Conservation (phyloP, 2,113 vertebrate species). For the Pholis gunnellus region DNA sequence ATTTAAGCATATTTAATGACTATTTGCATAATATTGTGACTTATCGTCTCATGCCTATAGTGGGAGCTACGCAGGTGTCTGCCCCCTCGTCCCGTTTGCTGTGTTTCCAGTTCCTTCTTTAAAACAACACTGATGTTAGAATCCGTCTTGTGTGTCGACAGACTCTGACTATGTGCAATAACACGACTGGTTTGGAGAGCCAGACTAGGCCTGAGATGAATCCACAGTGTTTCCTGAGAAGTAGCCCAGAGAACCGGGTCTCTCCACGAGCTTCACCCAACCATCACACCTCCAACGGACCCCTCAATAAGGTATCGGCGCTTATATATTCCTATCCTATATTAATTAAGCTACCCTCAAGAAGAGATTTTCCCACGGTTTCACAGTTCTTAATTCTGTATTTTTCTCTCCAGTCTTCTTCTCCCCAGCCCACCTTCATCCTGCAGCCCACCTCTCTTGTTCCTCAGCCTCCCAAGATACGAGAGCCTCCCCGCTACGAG, state of each 20-base stretch:
- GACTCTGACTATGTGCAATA: constrained; percentile 87
- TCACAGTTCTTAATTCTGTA: not conserved
- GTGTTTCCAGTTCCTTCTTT: not conserved
- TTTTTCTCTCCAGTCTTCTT: constrained; percentile 77
- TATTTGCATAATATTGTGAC: not conserved
- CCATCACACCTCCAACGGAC: constrained; percentile 87
- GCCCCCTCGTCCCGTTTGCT: not conserved
- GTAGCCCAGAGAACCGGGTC: constrained; percentile 77
- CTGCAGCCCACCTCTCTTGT: constrained; percentile 85
- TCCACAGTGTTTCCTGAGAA: constrained; percentile 87
- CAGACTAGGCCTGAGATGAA: constrained; percentile 81
- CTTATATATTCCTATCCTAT: not conserved
- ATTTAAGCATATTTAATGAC: not conserved
- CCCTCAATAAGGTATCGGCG: constrained; percentile 87
- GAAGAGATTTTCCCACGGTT: no score
- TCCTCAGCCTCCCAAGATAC: constrained; percentile 85
- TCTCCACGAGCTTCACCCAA: constrained; percentile 79
- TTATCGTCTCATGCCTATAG: no score
- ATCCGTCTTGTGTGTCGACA: constrained; percentile 67
- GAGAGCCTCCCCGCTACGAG: constrained; percentile 96
- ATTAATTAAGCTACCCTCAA: no score
- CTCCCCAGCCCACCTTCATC: constrained; percentile 85
- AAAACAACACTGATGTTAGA: not conserved
- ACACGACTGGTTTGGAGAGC: constrained; percentile 81
- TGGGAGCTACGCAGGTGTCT: not conserved